Base-by-base conservation (phyloP, 1,140 invertebrate species). In the Aradophagus sp. region DNA sequence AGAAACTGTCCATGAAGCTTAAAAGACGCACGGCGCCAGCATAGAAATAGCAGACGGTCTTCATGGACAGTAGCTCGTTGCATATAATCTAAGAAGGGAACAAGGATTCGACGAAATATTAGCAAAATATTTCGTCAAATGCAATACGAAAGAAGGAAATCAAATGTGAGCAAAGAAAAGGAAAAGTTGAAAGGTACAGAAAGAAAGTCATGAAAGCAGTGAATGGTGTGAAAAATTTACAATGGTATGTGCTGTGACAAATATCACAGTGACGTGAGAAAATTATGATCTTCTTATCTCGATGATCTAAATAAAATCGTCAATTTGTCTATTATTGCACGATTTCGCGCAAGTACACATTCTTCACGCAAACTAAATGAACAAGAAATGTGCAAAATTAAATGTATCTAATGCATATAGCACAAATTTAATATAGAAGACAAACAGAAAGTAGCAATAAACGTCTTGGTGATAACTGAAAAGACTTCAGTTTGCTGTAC, bases 71-170 rank as follows among this genome's bases (percentile, higher is more conserved):
- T 52, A 38, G 36, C 16, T 66, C 15, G 36, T 58, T 32, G 45
- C 38, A 44, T 17, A 17, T 44, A 58, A 44, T 52, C 44, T 42
- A 44, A 44, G 10, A 50, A 48, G 44, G 45, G 32, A 52, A 45
- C 35, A 7, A 52, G 53, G 45, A 59, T 66, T 56, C 52, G 17
- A 66, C 62, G 36, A 66, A 56, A 66, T 45, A 59, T 44, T 67
- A 17, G 27, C 45, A 12, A 52, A 67, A 58, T 58, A 31, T 67
- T 47, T 55, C 65, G 39, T 61, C 55, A 59, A 68, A 68, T 68
- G 47, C 55, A 52, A 10, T 45, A 41, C 17, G 13, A 56, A 41
- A 15, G 27, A 65, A 65, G 35, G 4, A 31, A 38, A 2, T 16
- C 31, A 45, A n/a, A n/a, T n/a, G n/a, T n/a, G n/a, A n/a, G n/a